Percentiles rank a stretch among this genome's conserved stretches.
These are phyloP conservation scores for Trilocha varians DNA, from an alignment of 2,888 invertebrate species.

Conservation along the genomic window DNA sequence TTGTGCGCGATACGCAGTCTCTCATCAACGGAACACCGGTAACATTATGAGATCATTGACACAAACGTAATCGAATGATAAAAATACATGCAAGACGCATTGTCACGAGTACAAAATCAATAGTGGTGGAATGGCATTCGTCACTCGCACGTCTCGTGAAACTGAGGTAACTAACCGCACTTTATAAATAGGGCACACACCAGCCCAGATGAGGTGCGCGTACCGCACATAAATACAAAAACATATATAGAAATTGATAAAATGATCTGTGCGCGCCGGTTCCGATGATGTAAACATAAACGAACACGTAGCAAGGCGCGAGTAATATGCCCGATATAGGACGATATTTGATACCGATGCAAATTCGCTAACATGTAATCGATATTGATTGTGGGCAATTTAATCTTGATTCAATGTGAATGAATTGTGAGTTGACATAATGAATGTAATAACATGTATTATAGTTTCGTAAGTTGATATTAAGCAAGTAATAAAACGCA, in stretches of 20 bases:
- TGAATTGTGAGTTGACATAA: slow-evolving; percentile 2
- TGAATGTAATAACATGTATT: too few relatives aligned
- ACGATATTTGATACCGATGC: slow-evolving; percentile 4
- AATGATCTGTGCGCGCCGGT: slow-evolving; percentile 38
- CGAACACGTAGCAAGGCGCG: slow-evolving; percentile 19
- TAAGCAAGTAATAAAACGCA: too few relatives aligned
- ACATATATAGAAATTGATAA: slow-evolving; percentile 45
- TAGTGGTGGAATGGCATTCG: slow-evolving; percentile 18
- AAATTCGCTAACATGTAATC: background rate
- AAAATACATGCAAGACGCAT: slow-evolving; percentile 9
- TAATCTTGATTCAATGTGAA: background rate
- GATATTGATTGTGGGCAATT: slow-evolving; percentile 5
- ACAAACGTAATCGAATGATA: slow-evolving; percentile 15
- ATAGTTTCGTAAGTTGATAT: too few relatives aligned
- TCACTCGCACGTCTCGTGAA: slow-evolving; percentile 22
- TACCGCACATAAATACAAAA: slow-evolving; percentile 37
- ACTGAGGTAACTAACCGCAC: slow-evolving; percentile 43
- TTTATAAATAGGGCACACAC: slow-evolving; percentile 52
- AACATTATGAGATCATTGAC: slow-evolving; percentile 18
- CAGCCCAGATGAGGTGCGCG: slow-evolving; percentile 43
- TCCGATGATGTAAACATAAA: slow-evolving; percentile 41
- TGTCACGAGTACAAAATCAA: slow-evolving; percentile 6
- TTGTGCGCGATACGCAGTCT: slow-evolving; percentile 10
- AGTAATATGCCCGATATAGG: slow-evolving; percentile 5
- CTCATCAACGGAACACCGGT: slow-evolving; percentile 7